Base-by-base conservation (phyloP, 2,113 vertebrate species). In the Limanda limanda region DNA sequence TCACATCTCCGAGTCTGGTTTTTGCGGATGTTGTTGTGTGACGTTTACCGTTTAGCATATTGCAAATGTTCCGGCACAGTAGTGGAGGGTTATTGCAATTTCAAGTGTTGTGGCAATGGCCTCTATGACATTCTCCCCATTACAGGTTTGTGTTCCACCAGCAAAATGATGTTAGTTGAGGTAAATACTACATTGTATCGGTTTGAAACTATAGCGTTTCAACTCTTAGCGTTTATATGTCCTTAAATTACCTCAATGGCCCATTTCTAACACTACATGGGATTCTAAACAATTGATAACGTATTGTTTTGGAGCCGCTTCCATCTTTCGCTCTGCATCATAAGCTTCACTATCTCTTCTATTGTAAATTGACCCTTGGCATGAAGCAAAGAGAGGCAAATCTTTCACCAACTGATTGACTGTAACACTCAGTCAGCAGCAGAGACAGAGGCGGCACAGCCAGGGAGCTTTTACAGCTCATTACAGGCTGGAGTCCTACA, bases 391-490 rank as follows among this genome's bases (percentile, higher is more conserved):
- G 21, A 68, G 48, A 68, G 69, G 2, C 13, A 18, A 85, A 35
- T 64, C 71, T 74, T 37, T 67, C 27, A 81, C 65, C 5, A 1
- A 47, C 35, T 81, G 74, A 83, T 71, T 81, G 66, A 85, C 65
- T 85, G 71, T 69, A 84, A 83, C 56, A 7, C n/a, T 84, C 64
- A 67, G 54, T 64, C 71, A 51, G 42, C 62, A 37, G 31, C 67
- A 27, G 63, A 67, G 52, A 67, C 80, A 56, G 62, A 78, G 23
- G 54, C 42, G 3, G 31, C 70, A 70, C 69, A 81, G 84, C n/a
- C 60, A 75, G 72, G 65, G 66, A 86, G 63, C 75, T 79, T 84
- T 84, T 80, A 85, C 65, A 78, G 78, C 80, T 88, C 85, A 75
- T 88, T 82, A 88, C 77, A 78, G 60, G 31, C 69, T 27, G 61